These are phyloP conservation scores for Saxidomus purpurata DNA, from an alignment of 1,140 invertebrate genomes.

Conservation along the genomic window DNA sequence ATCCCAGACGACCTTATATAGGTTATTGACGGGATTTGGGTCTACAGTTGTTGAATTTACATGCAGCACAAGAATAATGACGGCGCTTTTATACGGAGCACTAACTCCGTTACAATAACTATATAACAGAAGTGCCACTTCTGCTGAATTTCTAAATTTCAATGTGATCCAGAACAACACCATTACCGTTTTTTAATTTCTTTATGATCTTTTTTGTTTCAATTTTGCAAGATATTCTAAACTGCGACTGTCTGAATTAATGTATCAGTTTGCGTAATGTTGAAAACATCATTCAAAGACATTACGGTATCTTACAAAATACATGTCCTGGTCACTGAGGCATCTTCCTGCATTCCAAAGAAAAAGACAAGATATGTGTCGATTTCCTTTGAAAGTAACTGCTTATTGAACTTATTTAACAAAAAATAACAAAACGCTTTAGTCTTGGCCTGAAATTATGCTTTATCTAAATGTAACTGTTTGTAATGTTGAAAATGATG, in stretches of 20 bases:
- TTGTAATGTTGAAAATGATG: no score
- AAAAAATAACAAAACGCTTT: conserved; percentile 69
- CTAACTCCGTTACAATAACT: conserved; percentile 81
- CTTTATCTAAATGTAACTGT: no score
- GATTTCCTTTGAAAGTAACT: conserved; percentile 62
- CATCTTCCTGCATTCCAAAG: conserved; percentile 61
- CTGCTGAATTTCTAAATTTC: conserved; percentile 70
- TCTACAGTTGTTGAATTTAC: not conserved
- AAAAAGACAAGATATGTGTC: conserved; percentile 74
- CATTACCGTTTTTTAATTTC: conserved; percentile 60
- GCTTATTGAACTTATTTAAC: conserved; percentile 38
- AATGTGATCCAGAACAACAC: conserved; percentile 77
- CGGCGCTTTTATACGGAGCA: conserved; percentile 80
- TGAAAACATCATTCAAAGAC: conserved; percentile 59
- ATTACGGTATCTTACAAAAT: conserved; percentile 49
- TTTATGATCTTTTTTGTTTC: conserved; percentile 63
- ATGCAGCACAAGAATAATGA: conserved; percentile 74
- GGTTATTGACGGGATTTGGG: no score
- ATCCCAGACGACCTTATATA: no score
- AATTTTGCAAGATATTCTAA: conserved; percentile 36
- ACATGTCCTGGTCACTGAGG: conserved; percentile 53
- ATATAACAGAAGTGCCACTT: conserved; percentile 79
- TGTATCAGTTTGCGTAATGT: conserved; percentile 12
- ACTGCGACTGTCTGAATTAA: conserved; percentile 40
- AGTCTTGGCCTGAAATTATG: conserved; percentile 38